Base-by-base conservation (phyloP, 2,888 invertebrate species). In the Alviniconcha strummeri region DNA sequence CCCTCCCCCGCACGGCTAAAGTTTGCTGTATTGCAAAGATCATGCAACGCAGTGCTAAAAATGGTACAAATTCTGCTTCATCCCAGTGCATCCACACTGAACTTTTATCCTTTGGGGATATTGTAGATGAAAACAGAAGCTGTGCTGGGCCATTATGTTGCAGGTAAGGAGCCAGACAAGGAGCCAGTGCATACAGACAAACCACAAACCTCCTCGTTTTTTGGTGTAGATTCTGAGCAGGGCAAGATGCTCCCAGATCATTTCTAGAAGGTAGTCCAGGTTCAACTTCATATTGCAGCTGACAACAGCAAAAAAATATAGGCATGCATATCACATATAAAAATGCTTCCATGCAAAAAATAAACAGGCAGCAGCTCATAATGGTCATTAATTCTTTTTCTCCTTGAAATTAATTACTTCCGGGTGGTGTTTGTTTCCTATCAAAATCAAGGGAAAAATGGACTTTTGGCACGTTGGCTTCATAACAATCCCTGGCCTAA, bases 211-310 rank as follows among this genome's bases (percentile, higher is more conserved):
- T 89, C 99, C 99, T 0, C 99, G 98, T 94, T 99, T 99, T 95
- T 99, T 99, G 67, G 99, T 99, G 95, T 99, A 99, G 3, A 99
- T 97, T 89, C 99, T 95, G 92, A 99, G 98, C 71, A 99, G 95
- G 36, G 97, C 96, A 86, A 99, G 95, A 91, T 97, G 96, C 92
- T 98, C 98, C 99, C 99, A 99, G 56, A 99, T 94, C 2, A 95
- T 96, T 92, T 98, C 97, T 92, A 99, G 94, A 87, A 99, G 95
- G 94, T 96, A 99, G 94, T 99, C 99, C 93, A 99, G 95, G 94
- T 99, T 99, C 82, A 99, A 95, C 94, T 98, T 98, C 98, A 99
- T 98, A 94, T 99, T 99, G 95, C 99, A 99, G 94, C 99, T 99
- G 94, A 81, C 92, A 71, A 55, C 83, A 56, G 76, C 78, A 67